Percentiles rank a stretch among this genome's conserved stretches.
Conservation (phyloP, 2,113 vertebrate genomes). For the Lasiurus borealis region DNA sequence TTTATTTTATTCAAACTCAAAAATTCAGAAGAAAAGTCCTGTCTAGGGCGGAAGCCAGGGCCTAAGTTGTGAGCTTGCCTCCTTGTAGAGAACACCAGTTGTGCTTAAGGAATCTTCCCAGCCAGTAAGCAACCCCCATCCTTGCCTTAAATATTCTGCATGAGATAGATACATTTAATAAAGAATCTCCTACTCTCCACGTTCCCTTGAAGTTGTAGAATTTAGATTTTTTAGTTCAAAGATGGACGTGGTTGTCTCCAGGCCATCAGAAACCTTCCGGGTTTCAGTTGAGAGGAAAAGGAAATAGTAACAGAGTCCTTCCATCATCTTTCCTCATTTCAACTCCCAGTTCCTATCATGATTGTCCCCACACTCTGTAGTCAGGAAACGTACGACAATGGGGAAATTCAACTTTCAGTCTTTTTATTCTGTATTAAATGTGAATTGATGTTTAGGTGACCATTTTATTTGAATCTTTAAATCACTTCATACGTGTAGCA, state of each 20-base stretch:
- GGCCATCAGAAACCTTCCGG: neutral
- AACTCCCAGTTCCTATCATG: neutral
- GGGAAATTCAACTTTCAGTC: neutral
- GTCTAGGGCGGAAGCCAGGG: neutral
- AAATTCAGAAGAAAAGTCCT: conserved; percentile 15
- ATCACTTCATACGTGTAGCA: neutral
- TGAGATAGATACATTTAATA: neutral
- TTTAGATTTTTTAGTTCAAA: conserved; percentile 23
- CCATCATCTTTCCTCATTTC: neutral
- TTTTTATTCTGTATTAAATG: neutral
- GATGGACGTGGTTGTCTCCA: neutral
- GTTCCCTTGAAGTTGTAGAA: conserved; percentile 15
- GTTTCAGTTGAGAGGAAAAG: neutral
- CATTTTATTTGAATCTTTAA: conserved; percentile 26
- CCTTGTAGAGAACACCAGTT: neutral
- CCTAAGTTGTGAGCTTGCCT: neutral
- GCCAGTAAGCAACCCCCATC: neutral
- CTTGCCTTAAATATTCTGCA: neutral
- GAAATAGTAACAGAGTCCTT: neutral
- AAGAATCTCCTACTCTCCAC: neutral
- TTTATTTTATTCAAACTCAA: conserved; percentile 41
- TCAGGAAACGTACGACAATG: neutral
- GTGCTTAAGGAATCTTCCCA: neutral
- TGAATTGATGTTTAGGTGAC: neutral
- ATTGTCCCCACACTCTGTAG: neutral